phyloP scores from a whole-genome alignment of 2,888 invertebrate genomes.

The Candidula unifasciata region DNA sequence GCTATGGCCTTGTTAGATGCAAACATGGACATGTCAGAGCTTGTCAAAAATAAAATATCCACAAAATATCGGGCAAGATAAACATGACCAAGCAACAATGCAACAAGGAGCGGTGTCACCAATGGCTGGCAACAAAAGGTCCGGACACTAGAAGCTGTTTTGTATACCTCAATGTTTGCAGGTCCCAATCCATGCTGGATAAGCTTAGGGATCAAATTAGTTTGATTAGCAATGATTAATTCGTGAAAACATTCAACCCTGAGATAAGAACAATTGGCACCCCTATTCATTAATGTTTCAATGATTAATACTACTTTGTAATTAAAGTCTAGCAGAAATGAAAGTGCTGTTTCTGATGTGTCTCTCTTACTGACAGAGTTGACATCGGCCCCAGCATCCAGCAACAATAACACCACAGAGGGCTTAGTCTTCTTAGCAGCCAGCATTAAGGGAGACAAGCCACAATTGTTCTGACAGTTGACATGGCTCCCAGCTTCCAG shows the following conservation, averaged over 20 bases:
- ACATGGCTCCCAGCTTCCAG: neutral
- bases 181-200: neutral
- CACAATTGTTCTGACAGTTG: neutral
- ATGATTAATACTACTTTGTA: neutral
- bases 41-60: slow-evolving; percentile 1
- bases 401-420: neutral
- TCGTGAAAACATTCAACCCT: neutral
- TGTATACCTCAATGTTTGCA: neutral
- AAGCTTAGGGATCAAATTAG: neutral
- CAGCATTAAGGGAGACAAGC: slow-evolving; percentile 6
- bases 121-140: neutral
- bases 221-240: neutral
- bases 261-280: neutral
- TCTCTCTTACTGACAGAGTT: slow-evolving; percentile 1
- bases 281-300: neutral
- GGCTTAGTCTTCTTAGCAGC: neutral
- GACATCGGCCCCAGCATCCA: neutral
- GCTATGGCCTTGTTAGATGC: neutral
- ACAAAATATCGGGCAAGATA: slow-evolving; percentile 1
- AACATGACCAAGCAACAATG: neutral
- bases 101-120: slow-evolving; percentile 1
- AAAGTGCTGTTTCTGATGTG: neutral
- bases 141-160: neutral
- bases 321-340: neutral
- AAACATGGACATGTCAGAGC: neutral